Evolutionary conservation across 2,888 invertebrate genomes (phyloP), one percentile per base, ranked within the genome.

Genomic region (Caenorhabditis zanzibari): DNA sequence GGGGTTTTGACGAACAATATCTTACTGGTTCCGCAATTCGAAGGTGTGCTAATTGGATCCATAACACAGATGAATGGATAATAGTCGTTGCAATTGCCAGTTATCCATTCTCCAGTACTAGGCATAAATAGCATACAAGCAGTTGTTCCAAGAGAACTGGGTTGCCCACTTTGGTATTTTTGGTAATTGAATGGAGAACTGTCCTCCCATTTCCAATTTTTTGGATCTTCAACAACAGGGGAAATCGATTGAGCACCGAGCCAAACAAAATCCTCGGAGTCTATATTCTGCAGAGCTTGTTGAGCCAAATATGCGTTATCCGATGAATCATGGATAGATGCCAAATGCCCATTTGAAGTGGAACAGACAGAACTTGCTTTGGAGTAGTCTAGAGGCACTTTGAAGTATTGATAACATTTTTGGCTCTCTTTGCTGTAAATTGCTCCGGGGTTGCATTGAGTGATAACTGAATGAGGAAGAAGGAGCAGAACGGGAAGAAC

Each of bases 21-120:
- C n/a, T n/a, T n/a, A n/a, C n/a, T n/a, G n/a, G n/a, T n/a, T n/a
- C n/a, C n/a, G n/a, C n/a, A n/a, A n/a, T n/a, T n/a, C n/a, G n/a
- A n/a, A n/a, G n/a, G n/a, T n/a, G n/a, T 14, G 38, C 19, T 32
- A 19, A 58, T 44, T 9, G 71, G 47, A 24, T 41, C 44, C 16
- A 14, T 58, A 14, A 38, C 64, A 59, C 80, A 80, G 26, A 73
- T 52, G 41, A 73, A 80, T 16, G 72, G 73, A 32, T 64, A 71
- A 0, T n/a, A 0, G 35, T 56, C 49, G 35, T 24, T 49, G 49
- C 80, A 80, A 19, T 28, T 56, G 16, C 64, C 47, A n/a, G 80
- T 73, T 1, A 73, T 7, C 80, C 80, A 80, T 22, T 58, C 73
- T 14, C 58, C 44, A 35, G 44, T 66, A n/a, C 0, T n/a, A 35